phyloP scores from a whole-genome alignment of 2,888 invertebrate genomes.

The Drosophila cyrtoloma region DNA sequence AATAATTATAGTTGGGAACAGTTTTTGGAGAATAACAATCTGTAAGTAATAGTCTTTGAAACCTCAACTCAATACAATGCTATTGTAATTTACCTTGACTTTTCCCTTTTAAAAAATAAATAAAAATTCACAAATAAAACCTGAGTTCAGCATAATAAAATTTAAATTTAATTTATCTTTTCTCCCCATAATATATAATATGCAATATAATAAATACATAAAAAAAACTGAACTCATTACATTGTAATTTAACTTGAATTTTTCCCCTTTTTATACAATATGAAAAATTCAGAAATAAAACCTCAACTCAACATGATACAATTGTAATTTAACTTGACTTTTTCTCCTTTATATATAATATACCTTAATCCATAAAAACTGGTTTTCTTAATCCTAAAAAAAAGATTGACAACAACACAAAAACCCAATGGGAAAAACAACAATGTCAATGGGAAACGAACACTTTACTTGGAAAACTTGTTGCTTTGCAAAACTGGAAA shows the following conservation, averaged over 20 bases:
- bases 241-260: neutral
- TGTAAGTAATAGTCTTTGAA: conserved; percentile 53
- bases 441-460: conserved; percentile 10
- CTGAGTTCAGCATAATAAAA: neutral
- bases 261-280: neutral
- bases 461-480: conserved; percentile 4
- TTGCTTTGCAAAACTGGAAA: conserved; percentile 33
- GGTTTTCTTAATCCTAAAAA: neutral
- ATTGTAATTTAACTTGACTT: neutral
- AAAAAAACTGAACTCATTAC: too few species aligned
- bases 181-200: too few species aligned
- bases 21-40: conserved; percentile 72
- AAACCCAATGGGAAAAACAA: conserved; percentile 2
- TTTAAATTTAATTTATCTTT: neutral
- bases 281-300: neutral
- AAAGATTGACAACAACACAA: neutral
- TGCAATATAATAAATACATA: too few species aligned
- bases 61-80: neutral
- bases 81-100: neutral
- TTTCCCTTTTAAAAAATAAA: neutral
- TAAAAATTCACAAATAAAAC: neutral
- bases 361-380: neutral
- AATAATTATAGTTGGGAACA: conserved; percentile 52
- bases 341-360: neutral
- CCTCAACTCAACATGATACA: neutral